A percentile compares a stretch with the other conserved stretches of the same genome.
phyloP scores from a whole-genome alignment of 2,797 vertebrate genomes.

The Craterocephalus amniculus region DNA sequence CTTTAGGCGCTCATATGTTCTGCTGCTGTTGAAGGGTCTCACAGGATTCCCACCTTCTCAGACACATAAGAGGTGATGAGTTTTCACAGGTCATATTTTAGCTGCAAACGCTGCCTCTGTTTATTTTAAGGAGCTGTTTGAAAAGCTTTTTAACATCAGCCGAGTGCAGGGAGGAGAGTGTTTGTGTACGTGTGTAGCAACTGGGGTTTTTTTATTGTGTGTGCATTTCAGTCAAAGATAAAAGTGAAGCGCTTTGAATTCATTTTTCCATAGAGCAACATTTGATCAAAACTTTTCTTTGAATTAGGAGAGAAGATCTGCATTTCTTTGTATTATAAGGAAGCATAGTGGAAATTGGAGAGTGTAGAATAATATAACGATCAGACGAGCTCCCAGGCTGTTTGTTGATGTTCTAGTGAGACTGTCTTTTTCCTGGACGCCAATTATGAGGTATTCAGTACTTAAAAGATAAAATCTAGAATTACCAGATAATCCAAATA shows the following conservation, averaged over 20 bases:
- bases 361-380: neutral
- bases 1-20: constrained; percentile 51
- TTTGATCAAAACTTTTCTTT: constrained; percentile 38
- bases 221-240: constrained; percentile 16
- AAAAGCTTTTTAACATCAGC: constrained; percentile 57
- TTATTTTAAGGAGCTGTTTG: constrained; percentile 71
- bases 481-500: constrained; percentile 48
- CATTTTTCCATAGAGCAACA: constrained; percentile 28
- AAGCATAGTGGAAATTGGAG: neutral
- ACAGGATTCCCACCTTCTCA: constrained; percentile 55
- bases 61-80: constrained; percentile 66
- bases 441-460: constrained; percentile 32
- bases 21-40: constrained; percentile 59
- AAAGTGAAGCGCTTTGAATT: constrained; percentile 34
- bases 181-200: constrained; percentile 12
- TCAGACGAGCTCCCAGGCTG: constrained; percentile 4
- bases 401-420: constrained; percentile 45
- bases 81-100: constrained; percentile 75
- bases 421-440: constrained; percentile 45
- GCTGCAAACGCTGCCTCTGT: constrained; percentile 68
- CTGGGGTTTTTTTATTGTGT: constrained; percentile 34
- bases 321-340: constrained; percentile 30
- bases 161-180: constrained; percentile 25
- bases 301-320: constrained; percentile 16
- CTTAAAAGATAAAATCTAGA: constrained; percentile 50